These are phyloP conservation scores for Torymus texanus DNA, from an alignment of 2,888 invertebrate species.

Conservation along the genomic window DNA sequence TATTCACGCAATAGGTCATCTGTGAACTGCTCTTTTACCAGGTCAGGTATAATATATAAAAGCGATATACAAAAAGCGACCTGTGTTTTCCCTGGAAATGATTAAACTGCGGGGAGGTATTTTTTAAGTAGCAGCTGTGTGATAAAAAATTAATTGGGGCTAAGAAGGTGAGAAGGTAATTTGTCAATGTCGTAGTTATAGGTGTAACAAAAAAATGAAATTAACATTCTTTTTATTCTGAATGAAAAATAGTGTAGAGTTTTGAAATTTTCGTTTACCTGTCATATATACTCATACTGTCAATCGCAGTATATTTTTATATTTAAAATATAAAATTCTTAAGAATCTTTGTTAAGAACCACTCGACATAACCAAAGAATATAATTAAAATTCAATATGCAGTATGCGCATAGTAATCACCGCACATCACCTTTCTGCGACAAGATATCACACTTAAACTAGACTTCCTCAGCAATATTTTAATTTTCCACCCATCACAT, in stretches of 20 bases:
- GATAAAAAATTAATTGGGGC: constrained; percentile 36
- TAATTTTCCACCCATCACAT: background rate
- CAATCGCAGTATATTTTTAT: no score
- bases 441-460: background rate
- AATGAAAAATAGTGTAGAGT: no score
- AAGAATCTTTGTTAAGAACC: no score
- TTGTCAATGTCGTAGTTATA: constrained; percentile 26
- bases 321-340: no score
- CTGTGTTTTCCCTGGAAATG: constrained; percentile 29
- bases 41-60: background rate
- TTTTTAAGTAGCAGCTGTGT: constrained; percentile 5
- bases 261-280: no score
- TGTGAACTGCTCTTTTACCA: background rate
- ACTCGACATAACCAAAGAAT: no score
- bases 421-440: no score
- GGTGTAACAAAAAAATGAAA: constrained; percentile 9
- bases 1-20: constrained; percentile 37
- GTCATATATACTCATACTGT: no score
- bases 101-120: constrained; percentile 23
- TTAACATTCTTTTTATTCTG: background rate
- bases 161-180: constrained; percentile 32
- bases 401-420: no score
- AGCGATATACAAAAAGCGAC: background rate
- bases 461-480: background rate
- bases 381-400: no score